Conservation (phyloP, 2,888 invertebrate genomes). For the Sphinx pinastri region DNA sequence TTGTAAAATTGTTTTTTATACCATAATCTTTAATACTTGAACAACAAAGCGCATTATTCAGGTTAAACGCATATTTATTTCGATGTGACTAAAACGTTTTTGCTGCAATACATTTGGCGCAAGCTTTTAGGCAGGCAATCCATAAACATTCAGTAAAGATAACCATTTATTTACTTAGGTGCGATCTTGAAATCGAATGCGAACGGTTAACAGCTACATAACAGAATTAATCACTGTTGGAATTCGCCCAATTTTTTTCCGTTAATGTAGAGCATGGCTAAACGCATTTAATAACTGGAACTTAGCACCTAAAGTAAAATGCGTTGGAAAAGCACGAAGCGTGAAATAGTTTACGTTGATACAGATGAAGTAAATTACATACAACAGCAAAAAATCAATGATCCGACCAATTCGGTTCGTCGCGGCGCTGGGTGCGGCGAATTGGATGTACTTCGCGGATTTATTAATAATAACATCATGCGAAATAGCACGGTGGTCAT, state of each 20-base stretch:
- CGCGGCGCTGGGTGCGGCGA: background rate
- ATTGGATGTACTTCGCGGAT: constrained; percentile 23
- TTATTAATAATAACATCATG: constrained; percentile 17
- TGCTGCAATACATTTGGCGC: background rate
- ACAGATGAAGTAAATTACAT: constrained; percentile 28
- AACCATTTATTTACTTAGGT: background rate
- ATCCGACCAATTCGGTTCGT: constrained; percentile 13
- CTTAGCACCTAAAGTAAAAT: constrained; percentile 36
- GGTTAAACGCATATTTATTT: too few species aligned
- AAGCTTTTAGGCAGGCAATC: background rate
- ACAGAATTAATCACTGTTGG: background rate
- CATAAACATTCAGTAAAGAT: background rate
- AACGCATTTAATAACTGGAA: constrained; percentile 38
- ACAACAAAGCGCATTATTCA: too few species aligned
- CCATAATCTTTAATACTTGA: too few species aligned
- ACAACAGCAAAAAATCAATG: constrained; percentile 16
- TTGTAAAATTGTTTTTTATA: too few species aligned
- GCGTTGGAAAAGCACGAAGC: constrained; percentile 41
- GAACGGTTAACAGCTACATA: background rate
- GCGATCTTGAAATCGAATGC: background rate
- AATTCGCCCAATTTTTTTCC: background rate
- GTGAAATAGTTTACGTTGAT: constrained; percentile 38
- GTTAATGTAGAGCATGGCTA: constrained; percentile 39
- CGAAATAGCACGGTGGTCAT: background rate
- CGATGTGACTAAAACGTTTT: background rate